Evolutionary conservation across 2,888 invertebrate genomes (phyloP), one percentile per base, ranked within the genome.

Genomic region (Athalia rosae): DNA sequence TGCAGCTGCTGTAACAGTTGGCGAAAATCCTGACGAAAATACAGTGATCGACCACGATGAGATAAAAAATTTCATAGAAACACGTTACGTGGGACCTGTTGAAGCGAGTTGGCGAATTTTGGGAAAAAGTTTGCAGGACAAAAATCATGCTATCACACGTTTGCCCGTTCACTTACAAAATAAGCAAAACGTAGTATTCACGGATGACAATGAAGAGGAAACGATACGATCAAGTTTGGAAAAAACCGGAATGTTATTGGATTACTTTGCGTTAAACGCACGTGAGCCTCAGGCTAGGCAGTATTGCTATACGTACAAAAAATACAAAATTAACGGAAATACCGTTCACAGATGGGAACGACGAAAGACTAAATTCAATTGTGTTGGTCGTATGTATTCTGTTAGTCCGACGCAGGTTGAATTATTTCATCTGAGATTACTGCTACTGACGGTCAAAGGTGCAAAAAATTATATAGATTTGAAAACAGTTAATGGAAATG

Each of bases 401-500:
- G 43, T 13, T 64, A 62, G 15, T 64, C 15, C 5, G 47, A 28
- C 9, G 28, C 28, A 28, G 28, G 28, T 28, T 28, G 28, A 28
- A 28, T 28, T 28, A 28, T 28, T 28, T 28, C 0, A 28, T 28
- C 2, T 28, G 2, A 28, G 28, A 28, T 28, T 28, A 2, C 28
- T 28, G 2, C 80, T 88, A 41, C 77, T 83, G 2, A 80, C 84
- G 48, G 79, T 86, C 0, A 82, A 80, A 80, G 87, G 85, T 43
- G 82, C 84, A 15, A 83, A 74, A 61, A 83, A 81, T 79, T 88
- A 83, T 79, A 77, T 84, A 74, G 78, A 85, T 77, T 69, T 88
- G n/a, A 78, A 80, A 79, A 85, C 82, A 4, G 81, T 83, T 3
- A 62, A 85, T 69, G 84, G 83, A 13, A 76, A 67, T 13, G 45